These are phyloP conservation scores for Pangasius larnaudii DNA, from an alignment of 2,797 vertebrate species.

Conservation along the genomic window DNA sequence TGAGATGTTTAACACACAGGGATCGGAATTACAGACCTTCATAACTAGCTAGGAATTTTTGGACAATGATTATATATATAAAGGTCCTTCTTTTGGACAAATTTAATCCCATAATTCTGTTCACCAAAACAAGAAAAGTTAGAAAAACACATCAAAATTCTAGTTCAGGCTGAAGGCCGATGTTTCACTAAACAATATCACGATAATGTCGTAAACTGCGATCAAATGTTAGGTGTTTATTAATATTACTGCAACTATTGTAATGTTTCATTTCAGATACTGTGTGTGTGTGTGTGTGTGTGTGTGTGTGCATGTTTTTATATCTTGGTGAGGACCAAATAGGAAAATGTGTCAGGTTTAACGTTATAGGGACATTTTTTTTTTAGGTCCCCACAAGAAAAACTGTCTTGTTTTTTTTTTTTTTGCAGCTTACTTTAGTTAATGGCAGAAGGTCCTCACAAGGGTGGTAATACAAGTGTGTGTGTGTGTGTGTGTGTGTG, in stretches of 20 bases:
- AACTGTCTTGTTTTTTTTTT: background rate
- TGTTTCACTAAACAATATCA: background rate
- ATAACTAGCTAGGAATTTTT: background rate
- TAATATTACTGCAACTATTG: background rate
- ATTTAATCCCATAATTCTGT: background rate
- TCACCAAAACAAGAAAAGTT: background rate
- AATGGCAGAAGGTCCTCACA: background rate
- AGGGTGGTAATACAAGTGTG: background rate
- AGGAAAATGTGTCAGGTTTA: background rate
- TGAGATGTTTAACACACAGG: background rate
- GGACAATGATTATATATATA: background rate
- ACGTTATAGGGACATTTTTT: background rate
- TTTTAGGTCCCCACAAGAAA: background rate
- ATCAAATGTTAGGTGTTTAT: background rate
- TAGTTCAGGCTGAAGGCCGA: background rate
- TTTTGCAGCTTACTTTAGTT: background rate
- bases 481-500: conserved; percentile 14
- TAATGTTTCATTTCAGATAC: background rate
- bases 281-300: background rate
- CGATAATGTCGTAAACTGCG: rapidly evolving
- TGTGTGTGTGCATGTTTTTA: background rate
- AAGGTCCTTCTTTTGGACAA: background rate
- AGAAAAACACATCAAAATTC: background rate
- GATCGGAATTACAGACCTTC: background rate
- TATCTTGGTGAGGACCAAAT: background rate